phyloP scores from a whole-genome alignment of 2,113 vertebrate genomes.

The Psittacula cyanocephala region DNA sequence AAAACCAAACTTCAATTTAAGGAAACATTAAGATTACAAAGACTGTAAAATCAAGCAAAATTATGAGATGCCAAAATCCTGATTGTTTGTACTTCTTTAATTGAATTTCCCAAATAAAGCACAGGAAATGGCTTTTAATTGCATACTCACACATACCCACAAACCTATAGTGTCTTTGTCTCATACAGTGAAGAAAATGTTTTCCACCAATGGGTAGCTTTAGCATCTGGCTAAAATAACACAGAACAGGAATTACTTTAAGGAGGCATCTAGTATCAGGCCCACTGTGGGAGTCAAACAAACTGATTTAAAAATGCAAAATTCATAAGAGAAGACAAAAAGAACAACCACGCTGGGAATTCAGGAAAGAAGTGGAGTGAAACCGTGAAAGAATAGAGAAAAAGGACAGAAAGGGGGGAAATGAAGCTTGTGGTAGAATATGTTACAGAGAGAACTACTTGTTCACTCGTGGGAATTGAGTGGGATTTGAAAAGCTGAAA shows the following conservation, averaged over 20 bases:
- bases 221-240: background rate
- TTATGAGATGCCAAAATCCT: background rate
- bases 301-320: background rate
- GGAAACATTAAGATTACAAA: background rate
- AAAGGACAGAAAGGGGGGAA: background rate
- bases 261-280: background rate
- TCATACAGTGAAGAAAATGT: background rate
- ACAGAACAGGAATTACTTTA: background rate
- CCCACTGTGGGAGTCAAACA: background rate
- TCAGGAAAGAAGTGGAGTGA: background rate
- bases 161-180: background rate
- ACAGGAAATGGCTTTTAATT: background rate
- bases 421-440: background rate
- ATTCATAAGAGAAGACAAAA: background rate
- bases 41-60: background rate
- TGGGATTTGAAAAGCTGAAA: background rate
- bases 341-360: background rate
- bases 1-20: background rate
- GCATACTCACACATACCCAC: background rate
- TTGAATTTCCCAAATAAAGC: background rate
- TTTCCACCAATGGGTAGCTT: background rate
- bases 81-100: slow-evolving; percentile 9
- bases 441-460: background rate
- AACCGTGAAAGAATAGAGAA: background rate
- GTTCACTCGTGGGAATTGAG: background rate